Evolutionary conservation across 2,113 vertebrate species (phyloP).

Genomic region (Tupaia tana): DNA sequence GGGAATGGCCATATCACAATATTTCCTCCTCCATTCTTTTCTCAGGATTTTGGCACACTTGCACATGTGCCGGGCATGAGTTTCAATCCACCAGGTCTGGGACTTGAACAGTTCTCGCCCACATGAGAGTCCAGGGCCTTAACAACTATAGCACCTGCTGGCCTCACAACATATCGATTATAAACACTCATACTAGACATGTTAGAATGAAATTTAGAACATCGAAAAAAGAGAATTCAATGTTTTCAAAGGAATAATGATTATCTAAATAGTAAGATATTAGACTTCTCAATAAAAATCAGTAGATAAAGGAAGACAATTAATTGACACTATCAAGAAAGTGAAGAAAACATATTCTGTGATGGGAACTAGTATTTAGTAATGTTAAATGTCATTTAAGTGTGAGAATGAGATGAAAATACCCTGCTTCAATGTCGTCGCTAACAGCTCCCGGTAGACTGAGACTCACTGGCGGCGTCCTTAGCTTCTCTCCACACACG

Average conservation of each 20-base stretch:
- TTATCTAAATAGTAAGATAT: background rate
- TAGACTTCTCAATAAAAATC: background rate
- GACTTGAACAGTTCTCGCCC: too few relatives aligned
- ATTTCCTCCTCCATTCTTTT: too few relatives aligned
- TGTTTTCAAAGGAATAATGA: background rate
- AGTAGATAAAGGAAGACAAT: background rate
- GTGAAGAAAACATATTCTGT: background rate
- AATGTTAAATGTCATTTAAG: background rate
- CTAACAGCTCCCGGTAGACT: background rate
- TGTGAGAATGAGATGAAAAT: background rate
- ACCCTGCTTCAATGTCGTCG: fast-evolving
- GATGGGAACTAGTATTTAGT: background rate
- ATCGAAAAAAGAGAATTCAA: background rate
- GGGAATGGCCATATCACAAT: too few relatives aligned
- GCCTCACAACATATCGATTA: background rate
- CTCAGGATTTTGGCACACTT: too few relatives aligned
- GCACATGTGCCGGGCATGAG: too few relatives aligned
- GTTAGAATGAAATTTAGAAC: background rate
- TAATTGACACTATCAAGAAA: background rate
- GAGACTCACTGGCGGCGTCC: fast-evolving
- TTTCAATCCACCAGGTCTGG: too few relatives aligned
- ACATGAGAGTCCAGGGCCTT: too few relatives aligned
- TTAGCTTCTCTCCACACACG: too few relatives aligned
- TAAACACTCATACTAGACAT: too few relatives aligned
- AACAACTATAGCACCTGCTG: too few relatives aligned